phyloP scores from a whole-genome alignment of 1,140 invertebrate genomes.

The Parasteatoda tepidariorum region DNA sequence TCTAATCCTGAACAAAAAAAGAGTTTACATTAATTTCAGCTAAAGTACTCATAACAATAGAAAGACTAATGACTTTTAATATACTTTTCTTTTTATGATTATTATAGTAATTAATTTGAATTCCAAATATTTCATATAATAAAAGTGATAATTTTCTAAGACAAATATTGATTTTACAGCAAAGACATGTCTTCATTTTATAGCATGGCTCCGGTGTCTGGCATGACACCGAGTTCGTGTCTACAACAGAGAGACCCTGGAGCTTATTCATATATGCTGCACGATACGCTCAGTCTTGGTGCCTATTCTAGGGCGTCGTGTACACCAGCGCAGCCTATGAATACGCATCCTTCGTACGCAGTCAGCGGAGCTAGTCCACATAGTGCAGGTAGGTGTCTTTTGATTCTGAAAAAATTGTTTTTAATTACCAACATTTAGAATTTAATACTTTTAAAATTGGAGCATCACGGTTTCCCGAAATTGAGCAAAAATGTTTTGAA shows the following conservation, averaged over 20 bases:
- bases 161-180: too few species aligned
- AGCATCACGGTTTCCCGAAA: too few species aligned
- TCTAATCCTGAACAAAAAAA: too few species aligned
- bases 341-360: slow-evolving; percentile 58
- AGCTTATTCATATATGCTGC: slow-evolving; percentile 90
- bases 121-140: too few species aligned
- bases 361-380: slow-evolving; percentile 53
- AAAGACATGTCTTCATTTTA: slow-evolving; percentile 69
- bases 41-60: too few species aligned
- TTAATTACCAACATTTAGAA: too few species aligned
- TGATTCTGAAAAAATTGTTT: neutral
- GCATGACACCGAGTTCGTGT: slow-evolving; percentile 78
- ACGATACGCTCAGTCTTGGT: slow-evolving; percentile 82
- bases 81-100: too few species aligned
- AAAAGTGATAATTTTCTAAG: neutral
- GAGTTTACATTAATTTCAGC: too few species aligned
- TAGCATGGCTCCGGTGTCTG: slow-evolving; percentile 81
- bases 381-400: slow-evolving; percentile 56
- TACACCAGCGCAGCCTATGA: slow-evolving; percentile 71
- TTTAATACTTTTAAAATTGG: too few species aligned
- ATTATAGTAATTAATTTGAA: too few species aligned
- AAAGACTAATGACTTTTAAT: too few species aligned
- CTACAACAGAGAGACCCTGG: slow-evolving; percentile 84
- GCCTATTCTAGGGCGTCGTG: slow-evolving; percentile 76
- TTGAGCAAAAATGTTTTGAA: too few species aligned